Evolutionary conservation across 2,113 vertebrate species (phyloP).

Genomic region (Spheniscus mendiculus): DNA sequence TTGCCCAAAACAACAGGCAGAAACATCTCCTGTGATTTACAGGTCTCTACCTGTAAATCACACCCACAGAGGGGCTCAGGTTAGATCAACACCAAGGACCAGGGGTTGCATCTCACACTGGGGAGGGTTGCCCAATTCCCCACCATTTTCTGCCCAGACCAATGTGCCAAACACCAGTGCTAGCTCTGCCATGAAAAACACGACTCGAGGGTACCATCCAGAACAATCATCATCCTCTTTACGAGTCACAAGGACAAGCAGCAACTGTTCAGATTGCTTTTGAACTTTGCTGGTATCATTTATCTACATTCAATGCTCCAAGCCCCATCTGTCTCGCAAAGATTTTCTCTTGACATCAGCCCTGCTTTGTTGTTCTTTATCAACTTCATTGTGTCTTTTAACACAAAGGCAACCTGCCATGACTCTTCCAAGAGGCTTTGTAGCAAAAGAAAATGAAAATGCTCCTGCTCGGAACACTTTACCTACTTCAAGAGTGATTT

Average conservation of each 20-base stretch:
- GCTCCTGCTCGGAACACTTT: not conserved
- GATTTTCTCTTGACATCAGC: not conserved
- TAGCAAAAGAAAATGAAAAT: constrained; percentile 1
- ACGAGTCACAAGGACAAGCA: not conserved
- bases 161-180: not conserved
- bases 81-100: not conserved
- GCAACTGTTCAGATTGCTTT: not conserved
- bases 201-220: not conserved
- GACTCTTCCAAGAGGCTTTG: constrained; percentile 16
- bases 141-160: not conserved
- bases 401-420: not conserved
- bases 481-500: not conserved
- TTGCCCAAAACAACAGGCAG: not conserved
- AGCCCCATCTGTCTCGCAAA: not conserved
- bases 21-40: not conserved
- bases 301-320: not conserved
- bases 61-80: not conserved
- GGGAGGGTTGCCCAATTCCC: not conserved
- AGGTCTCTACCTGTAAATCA: not conserved
- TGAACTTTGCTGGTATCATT: not conserved
- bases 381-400: not conserved
- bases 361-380: not conserved
- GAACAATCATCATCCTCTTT: not conserved
- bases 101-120: not conserved
- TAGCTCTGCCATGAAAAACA: not conserved